Evolutionary conservation across 2,113 vertebrate genomes (phyloP).

Genomic region (Hemichromis elongatus): DNA sequence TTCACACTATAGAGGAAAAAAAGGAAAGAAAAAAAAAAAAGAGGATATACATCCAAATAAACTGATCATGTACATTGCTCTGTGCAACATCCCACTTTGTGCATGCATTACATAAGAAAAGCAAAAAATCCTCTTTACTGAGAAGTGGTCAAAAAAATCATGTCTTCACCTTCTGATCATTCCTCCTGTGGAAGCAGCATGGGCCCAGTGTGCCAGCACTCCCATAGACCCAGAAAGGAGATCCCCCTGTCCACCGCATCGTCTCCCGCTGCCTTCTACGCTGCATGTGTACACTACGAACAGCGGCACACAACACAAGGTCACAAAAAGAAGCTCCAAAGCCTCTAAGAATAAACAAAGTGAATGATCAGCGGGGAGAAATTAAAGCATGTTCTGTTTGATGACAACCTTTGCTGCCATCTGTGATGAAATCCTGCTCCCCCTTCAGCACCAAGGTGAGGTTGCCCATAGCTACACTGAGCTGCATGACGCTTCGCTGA

Average conservation of each 20-base stretch:
- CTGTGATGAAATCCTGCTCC: slow-evolving; percentile 87
- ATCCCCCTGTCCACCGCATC: slow-evolving; percentile 95
- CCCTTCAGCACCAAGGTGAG: slow-evolving; percentile 92
- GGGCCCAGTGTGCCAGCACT: slow-evolving; percentile 90
- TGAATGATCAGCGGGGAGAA: not conserved
- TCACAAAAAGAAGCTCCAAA: not conserved
- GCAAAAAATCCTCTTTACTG: not conserved
- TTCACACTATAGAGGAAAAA: slow-evolving; percentile 62
- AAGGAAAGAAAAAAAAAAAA: not conserved
- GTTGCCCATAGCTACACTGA: slow-evolving; percentile 91
- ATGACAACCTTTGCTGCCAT: slow-evolving; percentile 85
- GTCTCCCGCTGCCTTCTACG: slow-evolving; percentile 84
- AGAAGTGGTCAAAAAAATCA: not conserved
- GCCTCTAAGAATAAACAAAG: not conserved
- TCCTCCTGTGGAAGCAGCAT: slow-evolving; percentile 76
- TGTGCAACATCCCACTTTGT: not conserved
- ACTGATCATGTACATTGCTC: not conserved
- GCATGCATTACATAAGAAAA: not conserved
- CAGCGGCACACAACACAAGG: not conserved
- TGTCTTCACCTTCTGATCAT: slow-evolving; percentile 76
- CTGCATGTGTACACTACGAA: slow-evolving; percentile 82
- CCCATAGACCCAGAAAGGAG: slow-evolving; percentile 91
- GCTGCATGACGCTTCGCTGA: slow-evolving; percentile 77
- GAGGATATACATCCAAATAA: not conserved
- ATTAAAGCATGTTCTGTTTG: not conserved